A percentile compares a stretch with the other conserved stretches of the same genome.
Conservation (phyloP, 2,797 vertebrate genomes). For the Antennarius maculatus region DNA sequence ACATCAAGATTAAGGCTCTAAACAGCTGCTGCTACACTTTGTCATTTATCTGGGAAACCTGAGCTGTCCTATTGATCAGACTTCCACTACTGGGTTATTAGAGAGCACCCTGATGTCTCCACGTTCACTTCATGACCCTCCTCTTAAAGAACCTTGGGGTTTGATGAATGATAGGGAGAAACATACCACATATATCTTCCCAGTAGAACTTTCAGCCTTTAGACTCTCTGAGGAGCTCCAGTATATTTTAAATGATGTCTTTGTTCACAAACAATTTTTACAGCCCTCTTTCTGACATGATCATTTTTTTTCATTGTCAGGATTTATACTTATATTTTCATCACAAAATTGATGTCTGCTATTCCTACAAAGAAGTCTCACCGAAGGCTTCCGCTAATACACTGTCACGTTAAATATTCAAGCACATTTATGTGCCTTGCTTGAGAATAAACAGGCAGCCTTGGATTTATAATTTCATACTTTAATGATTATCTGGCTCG, state of each 20-base stretch:
- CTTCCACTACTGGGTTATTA: conserved; percentile 73
- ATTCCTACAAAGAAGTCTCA: not conserved
- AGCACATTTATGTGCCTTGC: conserved; percentile 25
- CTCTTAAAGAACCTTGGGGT: conserved; percentile 47
- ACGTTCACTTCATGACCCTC: conserved; percentile 61
- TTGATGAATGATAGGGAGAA: conserved; percentile 58
- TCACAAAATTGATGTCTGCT: conserved; percentile 20
- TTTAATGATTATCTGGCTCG: conserved; percentile 68
- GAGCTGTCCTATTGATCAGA: conserved; percentile 80
- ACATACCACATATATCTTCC: conserved; percentile 39
- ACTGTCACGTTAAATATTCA: conserved; percentile 43
- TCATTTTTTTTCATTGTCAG: conserved; percentile 27
- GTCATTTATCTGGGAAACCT: conserved; percentile 71
- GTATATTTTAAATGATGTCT: conserved; percentile 29
- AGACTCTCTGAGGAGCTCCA: conserved; percentile 10
- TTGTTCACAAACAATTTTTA: conserved; percentile 12
- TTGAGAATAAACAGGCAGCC: conserved; percentile 61
- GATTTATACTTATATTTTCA: conserved; percentile 32
- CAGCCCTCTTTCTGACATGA: conserved; percentile 1
- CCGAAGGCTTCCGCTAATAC: conserved; percentile 20
- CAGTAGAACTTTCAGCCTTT: conserved; percentile 40
- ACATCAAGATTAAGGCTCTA: conserved; percentile 51
- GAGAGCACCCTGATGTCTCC: conserved; percentile 73
- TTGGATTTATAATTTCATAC: conserved; percentile 66
- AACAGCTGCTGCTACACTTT: conserved; percentile 76